Base-by-base conservation (phyloP, 2,797 vertebrate genomes). In the Nyctalus aviator region DNA sequence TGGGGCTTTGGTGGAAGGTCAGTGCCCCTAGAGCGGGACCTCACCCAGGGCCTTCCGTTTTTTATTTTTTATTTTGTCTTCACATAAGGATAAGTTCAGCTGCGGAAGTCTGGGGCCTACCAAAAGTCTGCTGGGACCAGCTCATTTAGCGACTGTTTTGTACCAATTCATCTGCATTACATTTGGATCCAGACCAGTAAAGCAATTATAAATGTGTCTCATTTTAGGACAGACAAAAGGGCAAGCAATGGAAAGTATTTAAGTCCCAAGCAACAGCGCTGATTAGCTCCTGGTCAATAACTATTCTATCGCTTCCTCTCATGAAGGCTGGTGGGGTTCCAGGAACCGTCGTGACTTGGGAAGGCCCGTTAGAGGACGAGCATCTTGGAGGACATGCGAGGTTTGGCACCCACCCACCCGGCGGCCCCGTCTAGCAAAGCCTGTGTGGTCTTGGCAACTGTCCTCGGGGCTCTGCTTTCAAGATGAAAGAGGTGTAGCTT, bases 401-500 rank as follows among this genome's bases (percentile, higher is more conserved):
- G 27, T 69, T 21, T 88, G 78, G 72, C 89, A 82, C 92, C 84
- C 83, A 82, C 92, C 84, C 83, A 37, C 88, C 35, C 14, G 10
- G 66, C 2, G 2, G 41, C 76, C 89, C 96, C 97, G 75, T 53
- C 82, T 84, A 91, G 90, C 87, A 93, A 95, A 98, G 98, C 98
- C 98, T 98, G 97, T 98, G 98, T 98, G 98, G 97, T 98, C 97
- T 94, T 98, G 98, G 98, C 98, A 98, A 95, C 98, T 97, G 97
- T 97, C 97, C 97, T 97, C 90, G 96, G 98, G 98, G 97, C 98
- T 99, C 99, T 98, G 98, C 98, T 97, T 97, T 97, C 97, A 97
- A 97, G 98, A 98, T 97, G 98, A 98, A 98, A 98, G 98, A 98
- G 98, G 98, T 98, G 97, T 98, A 89, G 98, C 99, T 99, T 99